Base-by-base conservation (phyloP, 2,888 invertebrate species). In the Drosophila lutescens region DNA sequence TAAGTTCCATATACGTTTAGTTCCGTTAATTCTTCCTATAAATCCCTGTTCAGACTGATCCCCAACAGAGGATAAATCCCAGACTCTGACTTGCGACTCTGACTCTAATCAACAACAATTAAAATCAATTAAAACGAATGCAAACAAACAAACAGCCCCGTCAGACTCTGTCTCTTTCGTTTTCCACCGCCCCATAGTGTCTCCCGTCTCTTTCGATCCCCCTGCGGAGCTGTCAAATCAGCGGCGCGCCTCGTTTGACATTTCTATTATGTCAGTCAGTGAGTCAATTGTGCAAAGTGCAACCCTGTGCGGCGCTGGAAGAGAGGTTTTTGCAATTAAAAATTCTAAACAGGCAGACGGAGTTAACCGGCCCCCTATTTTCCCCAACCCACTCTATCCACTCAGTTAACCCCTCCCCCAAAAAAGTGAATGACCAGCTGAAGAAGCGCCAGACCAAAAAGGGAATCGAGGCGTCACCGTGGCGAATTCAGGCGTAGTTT, bases 251-350 rank as follows among this genome's bases (percentile, higher is more conserved):
- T 63, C 57, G 70, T 54, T 85, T 87, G 89, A 90, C 89, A 88
- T 87, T 82, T 88, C 82, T 78, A 86, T 88, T 89, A 90, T 86
- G 90, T 90, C 89, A 89, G 89, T 89, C 88, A 86, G 76, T 88
- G 77, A 86, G 83, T 78, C 67, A 66, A 66, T 67, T 66, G 68
- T 67, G 68, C 55, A 66, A 66, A 66, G 68, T 75, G 50, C 77
- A 67, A 17, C 47, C 40, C 55, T 32, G 58, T 62, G 17, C 30
- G 41, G 23, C 32, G 44, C 17, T 32, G 26, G 43, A 17, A 26
- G 49, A 41, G 55, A 17, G n/a, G 30, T 43, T 43, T 43, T 49
- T 32, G 67, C 67, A 80, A 81, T 85, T 83, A 79, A 58, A 74
- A 79, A 85, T 83, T 80, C 83, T 73, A 81, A 78, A 67, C 79